Evolutionary conservation across 2,113 vertebrate species (phyloP).

Genomic region (Cryptomyrus ogoouensis): DNA sequence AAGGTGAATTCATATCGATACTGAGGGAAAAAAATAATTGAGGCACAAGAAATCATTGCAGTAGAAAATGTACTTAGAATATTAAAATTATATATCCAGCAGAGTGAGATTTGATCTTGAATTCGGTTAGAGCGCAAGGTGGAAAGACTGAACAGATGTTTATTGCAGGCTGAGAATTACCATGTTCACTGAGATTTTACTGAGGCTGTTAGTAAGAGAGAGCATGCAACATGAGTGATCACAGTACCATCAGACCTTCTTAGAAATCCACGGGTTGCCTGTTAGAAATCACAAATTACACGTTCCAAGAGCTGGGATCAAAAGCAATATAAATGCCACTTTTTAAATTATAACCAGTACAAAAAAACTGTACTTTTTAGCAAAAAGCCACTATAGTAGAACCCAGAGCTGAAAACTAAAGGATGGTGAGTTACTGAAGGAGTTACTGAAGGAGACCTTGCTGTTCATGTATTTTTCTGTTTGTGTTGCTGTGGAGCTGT

Average conservation of each 20-base stretch:
- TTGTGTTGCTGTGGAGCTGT: not conserved
- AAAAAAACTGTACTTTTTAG: not conserved
- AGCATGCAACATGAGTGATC: not conserved
- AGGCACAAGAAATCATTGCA: not conserved
- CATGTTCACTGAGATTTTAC: not conserved
- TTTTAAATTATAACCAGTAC: not conserved
- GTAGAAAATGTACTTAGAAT: not conserved
- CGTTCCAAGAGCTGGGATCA: not conserved
- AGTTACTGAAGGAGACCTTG: not conserved
- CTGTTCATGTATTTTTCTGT: not conserved
- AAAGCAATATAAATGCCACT: not conserved
- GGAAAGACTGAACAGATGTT: not conserved
- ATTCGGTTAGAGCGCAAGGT: not conserved
- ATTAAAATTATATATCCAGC: not conserved
- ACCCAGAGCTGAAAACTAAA: not conserved
- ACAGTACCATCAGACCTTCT: not conserved
- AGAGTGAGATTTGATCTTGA: not conserved
- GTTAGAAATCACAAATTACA: not conserved
- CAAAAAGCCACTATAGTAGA: not conserved
- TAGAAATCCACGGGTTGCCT: not conserved
- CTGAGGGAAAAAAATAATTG: not conserved
- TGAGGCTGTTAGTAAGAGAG: not conserved
- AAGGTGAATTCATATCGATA: not conserved
- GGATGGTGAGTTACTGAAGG: not conserved
- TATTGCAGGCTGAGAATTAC: not conserved